A percentile compares a stretch with the other conserved stretches of the same genome.
Evolutionary conservation across 2,888 invertebrate genomes (phyloP).

Genomic region (Acanthosepion lycidas): DNA sequence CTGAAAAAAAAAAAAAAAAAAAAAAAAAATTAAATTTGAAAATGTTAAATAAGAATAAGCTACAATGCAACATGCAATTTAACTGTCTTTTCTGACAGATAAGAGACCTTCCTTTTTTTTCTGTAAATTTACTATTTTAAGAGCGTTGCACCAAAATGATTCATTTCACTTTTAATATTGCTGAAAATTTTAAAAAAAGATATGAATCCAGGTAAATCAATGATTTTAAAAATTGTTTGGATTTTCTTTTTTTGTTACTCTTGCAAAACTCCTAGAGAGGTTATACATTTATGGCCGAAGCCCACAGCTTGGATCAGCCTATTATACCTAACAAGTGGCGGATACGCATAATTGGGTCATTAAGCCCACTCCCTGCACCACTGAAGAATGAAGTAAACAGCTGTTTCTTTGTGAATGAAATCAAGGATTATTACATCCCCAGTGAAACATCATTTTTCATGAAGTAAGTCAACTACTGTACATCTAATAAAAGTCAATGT

Average conservation of each 20-base stretch:
- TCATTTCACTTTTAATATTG: no score
- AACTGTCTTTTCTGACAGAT: no score
- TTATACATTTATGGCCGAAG: conserved; percentile 74
- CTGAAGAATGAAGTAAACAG: conserved; percentile 67
- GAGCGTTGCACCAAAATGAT: no score
- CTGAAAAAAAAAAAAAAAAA: no score
- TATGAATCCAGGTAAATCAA: no score
- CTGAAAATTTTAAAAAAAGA: no score
- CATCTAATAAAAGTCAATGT: conserved; percentile 62
- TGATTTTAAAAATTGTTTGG: no score
- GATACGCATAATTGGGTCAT: conserved; percentile 74
- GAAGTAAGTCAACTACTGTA: not conserved
- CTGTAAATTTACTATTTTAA: no score
- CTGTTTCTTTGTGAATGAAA: conserved; percentile 69
- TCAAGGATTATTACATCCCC: conserved; percentile 74
- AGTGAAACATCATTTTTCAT: conserved; percentile 58
- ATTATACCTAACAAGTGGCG: conserved; percentile 70
- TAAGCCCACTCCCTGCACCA: conserved; percentile 70
- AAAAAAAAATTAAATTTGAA: no score
- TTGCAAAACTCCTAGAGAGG: conserved; percentile 66
- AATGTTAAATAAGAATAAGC: no score
- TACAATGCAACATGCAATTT: no score
- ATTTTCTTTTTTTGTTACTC: not conserved
- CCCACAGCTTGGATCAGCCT: conserved; percentile 69
- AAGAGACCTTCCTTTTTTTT: no score